These are phyloP conservation scores for Sorex maritimensis DNA, from an alignment of 2,797 vertebrate genomes.

Conservation along the genomic window DNA sequence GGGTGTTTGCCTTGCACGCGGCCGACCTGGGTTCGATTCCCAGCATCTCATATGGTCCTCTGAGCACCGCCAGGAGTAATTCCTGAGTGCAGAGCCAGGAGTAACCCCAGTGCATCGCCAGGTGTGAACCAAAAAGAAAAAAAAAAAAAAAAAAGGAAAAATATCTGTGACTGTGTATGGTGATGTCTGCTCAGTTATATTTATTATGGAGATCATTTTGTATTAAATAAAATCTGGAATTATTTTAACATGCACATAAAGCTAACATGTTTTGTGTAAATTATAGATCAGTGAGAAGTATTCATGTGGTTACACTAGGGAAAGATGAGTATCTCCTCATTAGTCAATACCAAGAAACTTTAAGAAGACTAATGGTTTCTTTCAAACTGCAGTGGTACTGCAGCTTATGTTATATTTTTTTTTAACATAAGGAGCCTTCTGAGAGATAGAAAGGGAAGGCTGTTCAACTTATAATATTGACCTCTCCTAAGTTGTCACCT, in stretches of 20 bases:
- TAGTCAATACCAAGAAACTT: background rate
- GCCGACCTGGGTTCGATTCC: too few species aligned
- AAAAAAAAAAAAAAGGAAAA: background rate
- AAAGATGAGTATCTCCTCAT: constrained; percentile 13
- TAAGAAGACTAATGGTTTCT: constrained; percentile 32
- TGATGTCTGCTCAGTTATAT: background rate
- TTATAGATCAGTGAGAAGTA: background rate
- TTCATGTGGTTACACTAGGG: background rate
- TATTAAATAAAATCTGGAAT: background rate
- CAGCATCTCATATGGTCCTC: too few species aligned
- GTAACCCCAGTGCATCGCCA: too few species aligned
- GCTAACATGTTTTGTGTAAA: background rate
- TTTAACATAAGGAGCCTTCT: constrained; percentile 40
- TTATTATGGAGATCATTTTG: background rate
- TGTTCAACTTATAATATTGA: background rate
- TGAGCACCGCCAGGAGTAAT: too few species aligned
- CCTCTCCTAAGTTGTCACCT: constrained; percentile 55
- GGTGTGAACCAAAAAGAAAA: too few species aligned
- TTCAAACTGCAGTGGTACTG: constrained; percentile 42
- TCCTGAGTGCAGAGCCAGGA: too few species aligned
- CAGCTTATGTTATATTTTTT: constrained; percentile 53
- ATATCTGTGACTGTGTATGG: background rate
- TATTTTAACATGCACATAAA: background rate
- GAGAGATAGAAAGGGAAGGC: constrained; percentile 76
- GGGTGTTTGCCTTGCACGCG: too few species aligned